phyloP scores from a whole-genome alignment of 2,797 vertebrate genomes.

The Carduelis carduelis region DNA sequence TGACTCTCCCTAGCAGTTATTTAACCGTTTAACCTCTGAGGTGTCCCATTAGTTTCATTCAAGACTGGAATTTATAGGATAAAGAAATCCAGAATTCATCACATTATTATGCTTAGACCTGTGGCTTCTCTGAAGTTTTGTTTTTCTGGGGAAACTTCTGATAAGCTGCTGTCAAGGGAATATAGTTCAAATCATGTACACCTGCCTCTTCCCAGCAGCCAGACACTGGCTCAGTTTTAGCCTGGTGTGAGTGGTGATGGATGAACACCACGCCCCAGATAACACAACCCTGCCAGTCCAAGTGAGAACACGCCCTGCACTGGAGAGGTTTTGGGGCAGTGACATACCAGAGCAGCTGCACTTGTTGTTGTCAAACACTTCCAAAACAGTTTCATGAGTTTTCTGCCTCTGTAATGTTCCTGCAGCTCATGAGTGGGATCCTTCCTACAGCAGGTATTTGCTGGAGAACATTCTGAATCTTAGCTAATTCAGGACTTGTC shows the following conservation, averaged over 20 bases:
- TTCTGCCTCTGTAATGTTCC: background rate
- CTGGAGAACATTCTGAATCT: background rate
- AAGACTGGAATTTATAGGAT: background rate
- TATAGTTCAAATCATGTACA: background rate
- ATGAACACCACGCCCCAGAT: background rate
- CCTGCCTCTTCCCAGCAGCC: background rate
- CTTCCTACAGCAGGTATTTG: background rate
- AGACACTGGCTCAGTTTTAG: background rate
- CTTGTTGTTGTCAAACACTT: background rate
- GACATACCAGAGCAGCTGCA: background rate
- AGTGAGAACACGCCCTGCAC: background rate
- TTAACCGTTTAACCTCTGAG: background rate
- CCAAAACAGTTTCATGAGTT: background rate
- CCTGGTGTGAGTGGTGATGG: background rate
- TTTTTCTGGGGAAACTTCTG: background rate
- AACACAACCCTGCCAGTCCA: background rate
- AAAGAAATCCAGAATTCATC: background rate
- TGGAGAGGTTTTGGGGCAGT: background rate
- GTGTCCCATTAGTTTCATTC: background rate
- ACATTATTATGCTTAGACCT: background rate
- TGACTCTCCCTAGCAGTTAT: background rate
- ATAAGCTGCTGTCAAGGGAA: background rate
- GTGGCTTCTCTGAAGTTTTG: background rate
- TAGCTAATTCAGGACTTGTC: background rate
- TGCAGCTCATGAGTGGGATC: background rate